These are phyloP conservation scores for Ambastaia sidthimunki DNA, from an alignment of 2,797 vertebrate genomes.

Conservation along the genomic window DNA sequence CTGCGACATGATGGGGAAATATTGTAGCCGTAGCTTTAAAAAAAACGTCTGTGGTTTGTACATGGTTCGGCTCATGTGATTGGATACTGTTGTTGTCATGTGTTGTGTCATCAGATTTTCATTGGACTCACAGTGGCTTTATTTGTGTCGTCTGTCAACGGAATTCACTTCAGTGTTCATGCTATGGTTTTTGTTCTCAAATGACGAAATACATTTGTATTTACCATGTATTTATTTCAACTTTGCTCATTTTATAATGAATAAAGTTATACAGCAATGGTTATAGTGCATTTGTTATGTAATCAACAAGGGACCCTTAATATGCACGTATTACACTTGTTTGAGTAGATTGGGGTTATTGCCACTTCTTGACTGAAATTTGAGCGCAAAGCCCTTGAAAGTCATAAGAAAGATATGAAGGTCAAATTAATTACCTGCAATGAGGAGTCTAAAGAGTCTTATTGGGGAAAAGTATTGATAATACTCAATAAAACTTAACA, in stretches of 20 bases:
- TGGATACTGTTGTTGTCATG: background rate
- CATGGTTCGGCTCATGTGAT: background rate
- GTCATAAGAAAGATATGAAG: background rate
- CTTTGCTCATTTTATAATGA: conserved; percentile 56
- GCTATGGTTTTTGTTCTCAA: conserved; percentile 34
- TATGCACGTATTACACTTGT: background rate
- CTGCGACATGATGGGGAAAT: too few species aligned
- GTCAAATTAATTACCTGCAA: background rate
- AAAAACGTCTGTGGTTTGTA: too few species aligned
- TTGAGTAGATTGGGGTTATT: background rate
- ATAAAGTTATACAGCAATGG: conserved; percentile 58
- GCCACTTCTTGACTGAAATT: background rate
- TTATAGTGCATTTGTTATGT: background rate
- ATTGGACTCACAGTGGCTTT: background rate
- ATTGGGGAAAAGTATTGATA: too few species aligned
- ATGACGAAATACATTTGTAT: conserved; percentile 62
- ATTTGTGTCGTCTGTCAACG: conserved; percentile 10
- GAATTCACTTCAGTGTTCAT: conserved; percentile 44
- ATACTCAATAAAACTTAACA: too few species aligned
- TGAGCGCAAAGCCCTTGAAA: background rate
- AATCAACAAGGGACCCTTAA: background rate
- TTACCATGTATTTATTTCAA: conserved; percentile 62
- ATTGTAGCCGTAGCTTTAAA: background rate
- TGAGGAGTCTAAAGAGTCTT: background rate
- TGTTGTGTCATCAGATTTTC: conserved; percentile 28